phyloP scores from a whole-genome alignment of 2,888 invertebrate genomes.

The Brenthis hecate region DNA sequence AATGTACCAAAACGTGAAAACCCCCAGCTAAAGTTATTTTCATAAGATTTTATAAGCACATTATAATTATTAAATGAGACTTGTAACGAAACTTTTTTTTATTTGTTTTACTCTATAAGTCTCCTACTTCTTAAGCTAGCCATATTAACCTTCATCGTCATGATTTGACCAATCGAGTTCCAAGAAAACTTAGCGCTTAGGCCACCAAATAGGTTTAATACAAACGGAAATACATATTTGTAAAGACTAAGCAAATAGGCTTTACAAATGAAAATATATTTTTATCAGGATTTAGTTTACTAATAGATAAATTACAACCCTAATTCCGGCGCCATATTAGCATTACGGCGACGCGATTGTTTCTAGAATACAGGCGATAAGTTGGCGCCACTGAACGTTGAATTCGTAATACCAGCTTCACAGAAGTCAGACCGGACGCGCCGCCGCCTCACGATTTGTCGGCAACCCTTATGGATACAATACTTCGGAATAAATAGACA shows the following conservation, averaged over 20 bases:
- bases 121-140: too few relatives aligned
- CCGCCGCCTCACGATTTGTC: conserved; percentile 38
- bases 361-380: conserved; percentile 44
- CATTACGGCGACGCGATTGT: conserved; percentile 38
- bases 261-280: background rate
- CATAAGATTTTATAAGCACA: too few relatives aligned
- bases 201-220: too few relatives aligned
- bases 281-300: background rate
- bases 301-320: conserved; percentile 19
- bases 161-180: too few relatives aligned
- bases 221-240: too few relatives aligned
- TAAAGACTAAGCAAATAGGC: background rate
- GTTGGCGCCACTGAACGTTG: conserved; percentile 47
- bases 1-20: too few relatives aligned
- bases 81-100: too few relatives aligned
- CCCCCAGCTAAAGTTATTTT: too few relatives aligned
- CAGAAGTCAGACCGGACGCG: conserved; percentile 53
- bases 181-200: too few relatives aligned
- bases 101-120: too few relatives aligned
- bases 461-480: conserved; percentile 35
- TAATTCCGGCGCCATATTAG: conserved; percentile 36
- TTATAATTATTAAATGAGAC: too few relatives aligned
- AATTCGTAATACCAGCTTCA: conserved; percentile 54
- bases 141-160: too few relatives aligned
- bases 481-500: conserved; percentile 34